Evolutionary conservation across 2,888 invertebrate genomes (phyloP).

Genomic region (Caenorhabditis wallacei): DNA sequence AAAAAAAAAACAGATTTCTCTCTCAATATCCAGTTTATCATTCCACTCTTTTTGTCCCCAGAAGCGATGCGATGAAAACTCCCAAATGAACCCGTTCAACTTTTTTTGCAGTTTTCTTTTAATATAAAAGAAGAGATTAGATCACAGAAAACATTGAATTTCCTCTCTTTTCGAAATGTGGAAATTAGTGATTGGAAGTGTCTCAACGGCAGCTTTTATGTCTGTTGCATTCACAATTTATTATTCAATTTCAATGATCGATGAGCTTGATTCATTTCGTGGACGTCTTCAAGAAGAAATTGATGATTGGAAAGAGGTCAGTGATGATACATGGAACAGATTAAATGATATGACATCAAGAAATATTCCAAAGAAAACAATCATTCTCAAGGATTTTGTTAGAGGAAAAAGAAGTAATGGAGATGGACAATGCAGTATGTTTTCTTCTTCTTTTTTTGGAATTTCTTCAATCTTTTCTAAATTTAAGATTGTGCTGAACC

Average conservation of each 20-base stretch:
- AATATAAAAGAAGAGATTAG: no score
- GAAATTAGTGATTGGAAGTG: conserved; percentile 55
- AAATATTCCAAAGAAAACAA: conserved; percentile 52
- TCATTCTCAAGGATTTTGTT: conserved; percentile 48
- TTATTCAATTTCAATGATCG: conserved; percentile 33
- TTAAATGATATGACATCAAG: conserved; percentile 56
- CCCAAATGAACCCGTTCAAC: conserved; percentile 37
- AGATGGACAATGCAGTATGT: conserved; percentile 58
- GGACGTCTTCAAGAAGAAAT: conserved; percentile 24
- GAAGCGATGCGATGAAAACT: conserved; percentile 23
- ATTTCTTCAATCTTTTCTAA: not conserved
- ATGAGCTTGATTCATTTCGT: conserved; percentile 45
- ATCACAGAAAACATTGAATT: not conserved
- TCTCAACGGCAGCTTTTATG: conserved; percentile 44
- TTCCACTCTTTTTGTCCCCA: no score
- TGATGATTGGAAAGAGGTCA: conserved; percentile 61
- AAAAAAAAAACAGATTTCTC: no score
- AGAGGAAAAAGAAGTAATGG: conserved; percentile 52
- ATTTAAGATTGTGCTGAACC: conserved; percentile 67
- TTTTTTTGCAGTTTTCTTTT: conserved; percentile 41
- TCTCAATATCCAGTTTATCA: no score
- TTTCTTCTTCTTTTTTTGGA: not conserved
- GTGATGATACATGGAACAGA: conserved; percentile 60
- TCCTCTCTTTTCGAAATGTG: conserved; percentile 41
- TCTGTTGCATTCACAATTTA: conserved; percentile 32